These are phyloP conservation scores for Trichonephila clavipes DNA, from an alignment of 1,140 invertebrate species.

Conservation along the genomic window DNA sequence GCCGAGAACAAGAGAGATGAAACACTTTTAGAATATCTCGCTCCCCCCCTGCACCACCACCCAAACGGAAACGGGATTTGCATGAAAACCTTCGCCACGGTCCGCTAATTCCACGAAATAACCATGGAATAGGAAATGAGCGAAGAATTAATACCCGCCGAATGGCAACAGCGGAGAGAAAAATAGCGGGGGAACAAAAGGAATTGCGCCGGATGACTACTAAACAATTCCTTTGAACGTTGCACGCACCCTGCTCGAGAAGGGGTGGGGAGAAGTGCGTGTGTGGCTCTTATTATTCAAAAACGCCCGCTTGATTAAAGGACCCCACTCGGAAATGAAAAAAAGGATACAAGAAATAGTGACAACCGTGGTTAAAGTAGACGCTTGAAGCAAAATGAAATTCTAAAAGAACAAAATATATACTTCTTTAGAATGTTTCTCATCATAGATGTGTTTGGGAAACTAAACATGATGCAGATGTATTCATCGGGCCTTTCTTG, in stretches of 20 bases:
- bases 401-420: too few species aligned
- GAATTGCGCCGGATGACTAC: background rate
- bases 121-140: slow-evolving; percentile 42
- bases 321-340: background rate
- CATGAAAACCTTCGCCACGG: background rate
- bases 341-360: background rate
- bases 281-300: background rate
- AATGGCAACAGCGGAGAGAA: background rate
- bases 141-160: background rate
- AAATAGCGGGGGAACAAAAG: background rate
- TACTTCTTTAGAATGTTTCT: too few species aligned
- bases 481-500: too few species aligned
- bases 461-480: too few species aligned
- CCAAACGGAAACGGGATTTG: slow-evolving; percentile 13
- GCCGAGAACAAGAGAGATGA: too few species aligned
- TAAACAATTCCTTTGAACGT: background rate
- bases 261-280: background rate
- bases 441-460: too few species aligned
- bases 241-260: background rate
- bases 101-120: background rate
- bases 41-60: background rate
- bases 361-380: background rate
- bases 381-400: background rate
- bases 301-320: background rate
- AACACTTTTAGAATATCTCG: background rate